Conservation (phyloP, 2,888 invertebrate species). For the Dasysyrphus tricinctus region DNA sequence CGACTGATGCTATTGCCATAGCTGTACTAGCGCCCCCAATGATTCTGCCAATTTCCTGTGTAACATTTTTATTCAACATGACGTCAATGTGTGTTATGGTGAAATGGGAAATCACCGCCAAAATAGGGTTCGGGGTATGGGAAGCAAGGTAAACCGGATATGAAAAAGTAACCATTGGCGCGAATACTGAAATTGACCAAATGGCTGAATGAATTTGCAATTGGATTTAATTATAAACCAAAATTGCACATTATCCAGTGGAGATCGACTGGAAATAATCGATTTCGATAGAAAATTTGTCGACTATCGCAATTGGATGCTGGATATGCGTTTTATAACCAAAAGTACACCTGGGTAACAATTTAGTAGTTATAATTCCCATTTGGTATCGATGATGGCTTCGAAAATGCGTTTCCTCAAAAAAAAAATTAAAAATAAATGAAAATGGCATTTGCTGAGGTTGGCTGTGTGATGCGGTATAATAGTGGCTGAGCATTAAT, state of each 20-base stretch:
- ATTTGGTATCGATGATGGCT: slow-evolving; percentile 34
- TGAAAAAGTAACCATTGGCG: slow-evolving; percentile 39
- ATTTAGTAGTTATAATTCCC: slow-evolving; percentile 59
- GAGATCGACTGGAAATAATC: slow-evolving; percentile 70
- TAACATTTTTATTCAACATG: slow-evolving; percentile 41
- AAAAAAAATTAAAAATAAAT: not conserved
- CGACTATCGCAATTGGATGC: slow-evolving; percentile 24
- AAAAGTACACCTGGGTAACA: slow-evolving; percentile 51
- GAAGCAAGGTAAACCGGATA: slow-evolving; percentile 28
- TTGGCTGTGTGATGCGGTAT: slow-evolving; percentile 41
- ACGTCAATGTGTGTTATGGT: slow-evolving; percentile 29
- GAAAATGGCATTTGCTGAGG: slow-evolving; percentile 56
- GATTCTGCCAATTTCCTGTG: slow-evolving; percentile 48
- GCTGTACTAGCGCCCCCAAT: not conserved
- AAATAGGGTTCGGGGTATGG: not conserved
- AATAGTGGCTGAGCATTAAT: slow-evolving; percentile 31
- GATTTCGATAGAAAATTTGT: slow-evolving; percentile 60
- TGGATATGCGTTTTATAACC: slow-evolving; percentile 18
- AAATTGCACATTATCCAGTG: slow-evolving; percentile 72
- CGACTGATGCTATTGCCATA: not conserved
- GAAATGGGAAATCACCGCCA: not conserved
- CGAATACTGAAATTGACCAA: slow-evolving; percentile 68
- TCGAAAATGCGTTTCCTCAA: slow-evolving; percentile 14
- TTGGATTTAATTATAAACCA: slow-evolving; percentile 73
- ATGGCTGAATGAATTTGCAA: slow-evolving; percentile 70